Percentiles rank a stretch among this genome's conserved stretches.
phyloP scores from a whole-genome alignment of 2,888 invertebrate species.

The Patella caerulea region DNA sequence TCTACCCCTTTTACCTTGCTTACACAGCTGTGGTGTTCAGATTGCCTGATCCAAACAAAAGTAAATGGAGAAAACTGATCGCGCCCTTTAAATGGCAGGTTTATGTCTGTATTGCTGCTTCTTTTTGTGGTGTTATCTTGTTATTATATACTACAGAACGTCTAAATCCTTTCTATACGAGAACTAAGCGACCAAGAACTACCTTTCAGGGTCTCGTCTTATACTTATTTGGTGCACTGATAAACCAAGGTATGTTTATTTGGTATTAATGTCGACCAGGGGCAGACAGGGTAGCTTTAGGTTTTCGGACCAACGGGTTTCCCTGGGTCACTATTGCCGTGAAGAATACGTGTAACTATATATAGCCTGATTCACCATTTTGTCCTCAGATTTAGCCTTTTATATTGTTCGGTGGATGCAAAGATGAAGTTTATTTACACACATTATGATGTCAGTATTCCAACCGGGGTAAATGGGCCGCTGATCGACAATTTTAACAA shows the following conservation, averaged over 20 bases:
- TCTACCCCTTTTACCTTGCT: slow-evolving; percentile 79
- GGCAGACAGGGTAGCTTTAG: neutral
- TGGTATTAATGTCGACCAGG: neutral
- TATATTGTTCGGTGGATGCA: neutral
- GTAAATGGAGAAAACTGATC: slow-evolving; percentile 51
- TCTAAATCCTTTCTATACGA: neutral
- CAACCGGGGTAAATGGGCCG: no score
- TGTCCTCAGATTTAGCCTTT: no score
- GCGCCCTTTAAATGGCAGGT: slow-evolving; percentile 50
- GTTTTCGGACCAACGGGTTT: neutral
- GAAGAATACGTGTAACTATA: no score
- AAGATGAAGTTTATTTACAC: neutral
- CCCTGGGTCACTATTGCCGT: no score
- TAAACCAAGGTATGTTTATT: neutral
- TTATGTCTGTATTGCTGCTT: neutral
- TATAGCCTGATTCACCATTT: no score
- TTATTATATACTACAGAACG: neutral
- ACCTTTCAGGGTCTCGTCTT: neutral
- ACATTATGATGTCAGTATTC: no score
- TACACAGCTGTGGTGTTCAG: slow-evolving; percentile 47
- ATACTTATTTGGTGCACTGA: neutral
- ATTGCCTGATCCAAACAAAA: slow-evolving; percentile 43
- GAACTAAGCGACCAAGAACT: neutral
- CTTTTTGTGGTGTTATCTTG: neutral
- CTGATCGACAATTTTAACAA: no score